Percentiles rank a stretch among this genome's conserved stretches.
These are phyloP conservation scores for Ptychadena robeensis DNA, from an alignment of 2,797 vertebrate genomes.

Conservation along the genomic window DNA sequence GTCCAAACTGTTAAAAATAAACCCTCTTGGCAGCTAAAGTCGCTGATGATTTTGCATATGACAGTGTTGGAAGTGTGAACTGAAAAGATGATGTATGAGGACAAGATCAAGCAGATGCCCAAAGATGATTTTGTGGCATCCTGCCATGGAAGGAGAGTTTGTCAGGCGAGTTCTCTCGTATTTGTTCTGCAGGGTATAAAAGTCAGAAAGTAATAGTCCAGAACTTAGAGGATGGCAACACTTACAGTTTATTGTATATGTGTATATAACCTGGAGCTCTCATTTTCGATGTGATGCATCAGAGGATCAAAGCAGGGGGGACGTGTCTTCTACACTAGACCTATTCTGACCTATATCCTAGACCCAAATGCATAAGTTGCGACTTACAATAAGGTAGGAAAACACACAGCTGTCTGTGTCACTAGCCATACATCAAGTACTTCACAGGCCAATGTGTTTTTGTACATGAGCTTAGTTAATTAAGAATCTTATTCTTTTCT, in stretches of 20 bases:
- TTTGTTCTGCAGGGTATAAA: conserved; percentile 28
- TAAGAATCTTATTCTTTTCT: too few relatives aligned
- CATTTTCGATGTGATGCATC: not conserved
- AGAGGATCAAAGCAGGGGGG: not conserved
- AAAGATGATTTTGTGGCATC: conserved; percentile 43
- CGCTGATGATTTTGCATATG: conserved; percentile 56
- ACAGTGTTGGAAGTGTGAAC: conserved; percentile 46
- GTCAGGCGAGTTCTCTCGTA: conserved; percentile 36
- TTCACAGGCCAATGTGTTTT: not conserved
- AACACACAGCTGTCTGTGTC: not conserved
- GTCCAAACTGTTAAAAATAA: conserved; percentile 53
- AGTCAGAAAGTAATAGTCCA: conserved; percentile 12
- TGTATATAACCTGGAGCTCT: not conserved
- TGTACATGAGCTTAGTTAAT: not conserved
- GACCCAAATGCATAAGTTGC: not conserved
- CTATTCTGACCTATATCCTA: not conserved
- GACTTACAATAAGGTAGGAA: not conserved
- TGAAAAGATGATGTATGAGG: conserved; percentile 55
- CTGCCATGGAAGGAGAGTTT: conserved; percentile 41
- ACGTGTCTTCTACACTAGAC: not conserved
- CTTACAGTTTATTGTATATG: not conserved
- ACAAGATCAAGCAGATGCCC: conserved; percentile 54
- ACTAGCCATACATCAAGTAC: not conserved
- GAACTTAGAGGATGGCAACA: not conserved
- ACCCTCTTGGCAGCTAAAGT: conserved; percentile 34